phyloP scores from a whole-genome alignment of 2,797 vertebrate species.

The Enteromius treurensis region DNA sequence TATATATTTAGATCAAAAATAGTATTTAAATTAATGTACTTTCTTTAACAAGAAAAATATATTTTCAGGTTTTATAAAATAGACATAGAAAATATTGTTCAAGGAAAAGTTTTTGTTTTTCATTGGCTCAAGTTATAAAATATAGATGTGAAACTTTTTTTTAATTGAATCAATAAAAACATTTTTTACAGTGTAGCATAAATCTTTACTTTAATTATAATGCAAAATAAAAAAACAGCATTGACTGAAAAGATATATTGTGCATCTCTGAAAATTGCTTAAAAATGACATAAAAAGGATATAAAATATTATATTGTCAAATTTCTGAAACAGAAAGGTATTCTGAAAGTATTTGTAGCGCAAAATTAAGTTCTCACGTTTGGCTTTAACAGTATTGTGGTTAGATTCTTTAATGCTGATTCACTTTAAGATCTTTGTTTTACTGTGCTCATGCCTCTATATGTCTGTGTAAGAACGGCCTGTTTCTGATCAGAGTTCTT shows the following conservation, averaged over 20 bases:
- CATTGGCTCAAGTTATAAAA: too few relatives aligned
- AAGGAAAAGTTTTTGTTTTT: too few relatives aligned
- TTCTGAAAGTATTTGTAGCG: neutral
- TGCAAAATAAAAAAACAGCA: neutral
- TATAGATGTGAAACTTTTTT: too few relatives aligned
- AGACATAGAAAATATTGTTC: too few relatives aligned
- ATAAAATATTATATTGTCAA: neutral
- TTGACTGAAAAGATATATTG: neutral
- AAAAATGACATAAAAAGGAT: neutral
- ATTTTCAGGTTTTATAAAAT: too few relatives aligned
- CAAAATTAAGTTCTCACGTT: slow-evolving; percentile 34
- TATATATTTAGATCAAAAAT: too few relatives aligned
- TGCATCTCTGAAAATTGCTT: neutral
- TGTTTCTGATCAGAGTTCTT: slow-evolving; percentile 42
- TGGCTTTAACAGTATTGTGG: slow-evolving; percentile 14
- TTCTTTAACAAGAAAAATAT: too few relatives aligned
- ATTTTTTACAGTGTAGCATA: too few relatives aligned
- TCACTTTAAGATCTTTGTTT: slow-evolving; percentile 65
- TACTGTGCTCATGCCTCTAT: slow-evolving; percentile 46
- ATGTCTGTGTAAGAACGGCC: slow-evolving; percentile 51
- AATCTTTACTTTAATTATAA: neutral
- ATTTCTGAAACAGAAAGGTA: neutral
- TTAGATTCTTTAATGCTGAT: slow-evolving; percentile 60
- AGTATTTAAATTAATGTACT: too few relatives aligned
- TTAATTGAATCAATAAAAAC: too few relatives aligned